These are phyloP conservation scores for Conger conger DNA, from an alignment of 2,113 vertebrate species.

Conservation along the genomic window DNA sequence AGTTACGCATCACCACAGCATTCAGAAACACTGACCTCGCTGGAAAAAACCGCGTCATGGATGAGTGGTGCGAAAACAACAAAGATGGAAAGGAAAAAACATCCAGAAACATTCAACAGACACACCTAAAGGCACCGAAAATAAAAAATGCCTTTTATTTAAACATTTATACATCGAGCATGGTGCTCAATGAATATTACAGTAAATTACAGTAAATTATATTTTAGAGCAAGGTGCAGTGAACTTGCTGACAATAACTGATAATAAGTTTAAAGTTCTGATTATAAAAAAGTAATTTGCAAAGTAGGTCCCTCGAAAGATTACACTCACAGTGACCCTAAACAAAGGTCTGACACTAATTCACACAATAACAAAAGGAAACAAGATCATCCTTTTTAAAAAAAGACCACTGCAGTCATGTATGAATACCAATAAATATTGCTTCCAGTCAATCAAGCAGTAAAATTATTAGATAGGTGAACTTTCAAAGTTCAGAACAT, in stretches of 20 bases:
- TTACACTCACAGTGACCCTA: too few species aligned
- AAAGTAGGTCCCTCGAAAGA: too few species aligned
- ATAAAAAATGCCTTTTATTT: too few species aligned
- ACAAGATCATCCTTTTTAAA: too few species aligned
- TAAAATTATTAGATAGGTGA: too few species aligned
- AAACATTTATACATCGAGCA: too few species aligned
- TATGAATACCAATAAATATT: neutral
- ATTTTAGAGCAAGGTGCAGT: neutral
- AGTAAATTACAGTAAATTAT: neutral
- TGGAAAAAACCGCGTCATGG: neutral
- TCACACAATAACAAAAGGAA: too few species aligned
- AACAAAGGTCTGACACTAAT: too few species aligned
- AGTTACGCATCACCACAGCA: conserved; percentile 34
- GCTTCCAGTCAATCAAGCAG: neutral
- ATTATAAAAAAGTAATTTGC: too few species aligned
- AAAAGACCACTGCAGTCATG: neutral
- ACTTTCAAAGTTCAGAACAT: too few species aligned
- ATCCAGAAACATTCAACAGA: neutral
- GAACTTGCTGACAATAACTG: neutral
- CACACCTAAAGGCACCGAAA: neutral
- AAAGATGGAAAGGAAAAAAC: neutral
- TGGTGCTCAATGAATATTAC: neutral
- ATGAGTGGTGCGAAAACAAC: neutral
- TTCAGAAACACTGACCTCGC: neutral
- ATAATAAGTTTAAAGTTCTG: neutral